phyloP scores from a whole-genome alignment of 2,888 invertebrate species.

The Ptychoptera albimana region DNA sequence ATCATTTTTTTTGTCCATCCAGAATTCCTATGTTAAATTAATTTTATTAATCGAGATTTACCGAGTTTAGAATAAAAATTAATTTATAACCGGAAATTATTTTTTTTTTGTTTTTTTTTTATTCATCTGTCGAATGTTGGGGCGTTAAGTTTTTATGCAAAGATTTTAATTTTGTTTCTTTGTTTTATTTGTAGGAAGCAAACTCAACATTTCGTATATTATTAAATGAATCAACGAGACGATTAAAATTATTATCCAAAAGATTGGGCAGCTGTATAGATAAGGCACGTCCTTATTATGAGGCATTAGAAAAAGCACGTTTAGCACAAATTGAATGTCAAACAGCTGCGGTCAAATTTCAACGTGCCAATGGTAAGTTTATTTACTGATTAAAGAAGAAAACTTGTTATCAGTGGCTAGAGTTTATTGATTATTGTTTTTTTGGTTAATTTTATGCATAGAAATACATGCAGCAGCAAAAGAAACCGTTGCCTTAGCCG shows the following conservation, averaged over 20 bases:
- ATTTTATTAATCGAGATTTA: too few relatives aligned
- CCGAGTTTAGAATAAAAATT: too few relatives aligned
- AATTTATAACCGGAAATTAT: too few relatives aligned
- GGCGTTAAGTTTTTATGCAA: too few relatives aligned
- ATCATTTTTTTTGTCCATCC: too few relatives aligned
- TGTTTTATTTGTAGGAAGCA: conserved; percentile 50
- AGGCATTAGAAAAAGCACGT: conserved; percentile 60
- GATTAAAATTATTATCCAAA: conserved; percentile 62
- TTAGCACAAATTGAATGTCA: conserved; percentile 73
- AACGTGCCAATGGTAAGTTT: conserved; percentile 63
- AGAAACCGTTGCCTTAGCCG: conserved; percentile 83
- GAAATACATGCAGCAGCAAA: conserved; percentile 85
- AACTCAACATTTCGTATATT: conserved; percentile 80
- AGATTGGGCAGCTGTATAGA: conserved; percentile 76
- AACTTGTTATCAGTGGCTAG: too few relatives aligned
- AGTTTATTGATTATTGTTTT: not conserved
- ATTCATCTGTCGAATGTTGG: too few relatives aligned
- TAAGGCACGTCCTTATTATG: conserved; percentile 80
- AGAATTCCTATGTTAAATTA: too few relatives aligned
- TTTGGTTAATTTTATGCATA: too few relatives aligned
- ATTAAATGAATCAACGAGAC: conserved; percentile 67
- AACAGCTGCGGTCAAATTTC: conserved; percentile 77
- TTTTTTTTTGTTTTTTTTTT: too few relatives aligned
- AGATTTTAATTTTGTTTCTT: too few relatives aligned
- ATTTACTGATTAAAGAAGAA: not conserved